phyloP scores from a whole-genome alignment of 1,140 invertebrate genomes.

The Eumaeus atala region DNA sequence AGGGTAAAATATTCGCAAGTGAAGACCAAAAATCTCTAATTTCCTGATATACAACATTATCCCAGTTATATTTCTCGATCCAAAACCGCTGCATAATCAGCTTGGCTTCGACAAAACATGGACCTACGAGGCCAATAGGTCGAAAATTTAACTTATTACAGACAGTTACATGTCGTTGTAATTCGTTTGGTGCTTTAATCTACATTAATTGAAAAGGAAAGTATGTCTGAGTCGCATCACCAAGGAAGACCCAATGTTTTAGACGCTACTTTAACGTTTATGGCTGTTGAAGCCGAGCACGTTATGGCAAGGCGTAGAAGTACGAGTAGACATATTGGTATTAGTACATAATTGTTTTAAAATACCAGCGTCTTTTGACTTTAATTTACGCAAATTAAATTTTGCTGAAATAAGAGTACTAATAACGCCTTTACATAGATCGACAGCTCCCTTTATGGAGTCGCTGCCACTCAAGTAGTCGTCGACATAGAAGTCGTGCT shows the following conservation, averaged over 20 bases:
- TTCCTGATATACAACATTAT: conserved; percentile 25
- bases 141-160: conserved; percentile 33
- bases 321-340: conserved; percentile 12
- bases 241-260: conserved; percentile 36
- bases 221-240: conserved; percentile 27
- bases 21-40: conserved; percentile 5
- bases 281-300: conserved; percentile 10
- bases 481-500: conserved; percentile 64
- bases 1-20: conserved; percentile 14
- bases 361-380: background rate
- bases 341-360: conserved; percentile 29
- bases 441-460: conserved; percentile 5
- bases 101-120: conserved; percentile 29
- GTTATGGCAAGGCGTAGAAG: no score
- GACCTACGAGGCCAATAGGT: conserved; percentile 29
- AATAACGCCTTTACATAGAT: conserved; percentile 15
- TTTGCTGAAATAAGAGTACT: conserved; percentile 16
- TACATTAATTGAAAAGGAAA: conserved; percentile 26
- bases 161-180: conserved; percentile 33
- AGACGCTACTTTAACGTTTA: conserved; percentile 19
- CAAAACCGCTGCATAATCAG: conserved; percentile 33
- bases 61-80: conserved; percentile 29
- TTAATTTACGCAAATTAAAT: conserved; percentile 2
- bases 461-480: conserved; percentile 51
- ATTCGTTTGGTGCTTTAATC: conserved; percentile 15